These are phyloP conservation scores for Tyto alba DNA, from an alignment of 2,113 vertebrate genomes.

Conservation along the genomic window DNA sequence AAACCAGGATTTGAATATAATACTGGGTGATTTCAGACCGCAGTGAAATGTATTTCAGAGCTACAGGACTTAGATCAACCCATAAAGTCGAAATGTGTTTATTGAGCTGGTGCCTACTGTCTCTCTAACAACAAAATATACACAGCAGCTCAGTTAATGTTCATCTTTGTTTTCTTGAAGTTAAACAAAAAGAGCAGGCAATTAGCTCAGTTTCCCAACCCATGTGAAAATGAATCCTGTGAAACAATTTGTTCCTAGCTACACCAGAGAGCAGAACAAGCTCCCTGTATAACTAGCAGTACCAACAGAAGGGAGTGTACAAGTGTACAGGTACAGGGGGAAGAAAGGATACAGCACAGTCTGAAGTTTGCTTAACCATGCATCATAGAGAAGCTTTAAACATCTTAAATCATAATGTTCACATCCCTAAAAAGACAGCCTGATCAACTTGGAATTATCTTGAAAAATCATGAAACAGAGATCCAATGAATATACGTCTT, in stretches of 20 bases:
- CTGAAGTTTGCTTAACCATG: fast-evolving
- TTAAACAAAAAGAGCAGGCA: background rate
- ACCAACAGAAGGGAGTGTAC: background rate
- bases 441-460: background rate
- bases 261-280: background rate
- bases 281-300: background rate
- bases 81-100: fast-evolving
- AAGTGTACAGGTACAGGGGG: background rate
- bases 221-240: background rate
- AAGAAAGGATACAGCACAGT: background rate
- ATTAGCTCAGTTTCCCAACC: background rate
- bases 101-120: background rate
- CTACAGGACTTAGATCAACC: background rate
- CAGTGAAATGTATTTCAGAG: background rate
- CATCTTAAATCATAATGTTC: background rate
- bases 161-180: background rate
- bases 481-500: background rate
- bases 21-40: background rate
- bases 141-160: background rate
- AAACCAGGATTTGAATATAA: background rate
- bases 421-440: background rate
- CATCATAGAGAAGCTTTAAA: background rate
- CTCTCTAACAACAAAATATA: background rate
- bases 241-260: background rate
- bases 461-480: background rate